phyloP scores from a whole-genome alignment of 2,113 vertebrate species.

The Boulengeromyrus knoepffleri region DNA sequence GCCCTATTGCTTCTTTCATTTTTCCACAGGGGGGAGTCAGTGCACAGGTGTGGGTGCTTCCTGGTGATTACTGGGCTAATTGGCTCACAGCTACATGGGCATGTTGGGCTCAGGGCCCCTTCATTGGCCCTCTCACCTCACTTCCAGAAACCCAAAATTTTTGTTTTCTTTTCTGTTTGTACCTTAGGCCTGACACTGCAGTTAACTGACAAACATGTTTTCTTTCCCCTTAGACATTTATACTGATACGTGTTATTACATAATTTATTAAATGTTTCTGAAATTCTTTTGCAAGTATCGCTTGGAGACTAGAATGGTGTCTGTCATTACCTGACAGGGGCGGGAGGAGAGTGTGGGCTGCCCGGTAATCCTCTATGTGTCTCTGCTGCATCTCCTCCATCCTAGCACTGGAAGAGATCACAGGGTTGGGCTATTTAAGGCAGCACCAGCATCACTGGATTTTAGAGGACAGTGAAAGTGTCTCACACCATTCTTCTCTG shows the following conservation, averaged over 20 bases:
- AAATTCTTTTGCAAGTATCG: background rate
- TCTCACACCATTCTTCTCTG: background rate
- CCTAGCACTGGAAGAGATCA: conserved; percentile 47
- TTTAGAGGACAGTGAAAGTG: background rate
- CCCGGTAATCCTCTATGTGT: conserved; percentile 64
- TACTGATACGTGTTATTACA: background rate
- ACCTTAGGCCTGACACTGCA: background rate
- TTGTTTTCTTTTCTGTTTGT: background rate
- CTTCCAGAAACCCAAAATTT: background rate
- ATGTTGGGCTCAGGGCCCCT: background rate
- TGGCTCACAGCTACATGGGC: too few species aligned
- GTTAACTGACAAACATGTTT: background rate
- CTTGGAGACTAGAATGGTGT: background rate
- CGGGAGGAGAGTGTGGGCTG: conserved; percentile 36
- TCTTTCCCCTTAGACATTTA: background rate
- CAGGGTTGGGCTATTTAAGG: background rate
- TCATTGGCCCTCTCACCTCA: background rate
- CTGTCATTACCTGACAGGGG: conserved; percentile 46
- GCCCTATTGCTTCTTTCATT: background rate
- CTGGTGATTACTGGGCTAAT: background rate
- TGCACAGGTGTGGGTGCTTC: background rate
- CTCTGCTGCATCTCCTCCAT: conserved; percentile 79
- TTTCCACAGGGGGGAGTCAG: background rate
- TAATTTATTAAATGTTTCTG: background rate
- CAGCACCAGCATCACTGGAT: background rate